These are phyloP conservation scores for Esox niger DNA, from an alignment of 2,113 vertebrate species.

Conservation along the genomic window DNA sequence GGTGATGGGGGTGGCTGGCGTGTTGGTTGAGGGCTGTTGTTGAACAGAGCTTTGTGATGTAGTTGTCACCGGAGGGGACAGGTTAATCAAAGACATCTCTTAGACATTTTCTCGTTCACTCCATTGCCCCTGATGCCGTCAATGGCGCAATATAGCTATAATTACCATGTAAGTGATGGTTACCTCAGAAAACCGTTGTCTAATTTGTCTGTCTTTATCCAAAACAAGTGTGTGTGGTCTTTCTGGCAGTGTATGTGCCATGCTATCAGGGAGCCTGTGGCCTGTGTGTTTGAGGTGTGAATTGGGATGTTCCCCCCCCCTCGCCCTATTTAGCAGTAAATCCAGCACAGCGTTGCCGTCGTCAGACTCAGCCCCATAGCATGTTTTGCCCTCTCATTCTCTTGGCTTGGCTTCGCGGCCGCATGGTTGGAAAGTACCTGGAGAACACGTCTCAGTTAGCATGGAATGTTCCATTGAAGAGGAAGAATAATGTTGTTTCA, in stretches of 20 bases:
- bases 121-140: not conserved
- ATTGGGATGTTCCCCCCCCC: constrained; percentile 48
- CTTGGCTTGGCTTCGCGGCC: too few species aligned
- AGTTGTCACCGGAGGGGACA: constrained; percentile 43
- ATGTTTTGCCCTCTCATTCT: constrained; percentile 32
- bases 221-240: constrained; percentile 76
- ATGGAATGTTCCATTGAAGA: constrained; percentile 40
- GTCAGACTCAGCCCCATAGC: constrained; percentile 46
- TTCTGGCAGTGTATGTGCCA: constrained; percentile 42
- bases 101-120: constrained; percentile 22
- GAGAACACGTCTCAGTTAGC: constrained; percentile 37
- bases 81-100: constrained; percentile 47
- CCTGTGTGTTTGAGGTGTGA: constrained; percentile 45
- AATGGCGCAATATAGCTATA: constrained; percentile 49
- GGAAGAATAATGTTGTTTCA: constrained; percentile 47
- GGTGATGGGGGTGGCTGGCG: not conserved
- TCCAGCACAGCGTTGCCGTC: constrained; percentile 62
- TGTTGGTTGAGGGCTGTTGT: constrained; percentile 24
- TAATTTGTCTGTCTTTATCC: constrained; percentile 80
- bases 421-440: constrained; percentile 48
- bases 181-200: constrained; percentile 69
- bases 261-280: constrained; percentile 52
- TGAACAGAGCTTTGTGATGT: constrained; percentile 44
- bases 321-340: constrained; percentile 64
- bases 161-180: constrained; percentile 70